Evolutionary conservation across 2,888 invertebrate species (phyloP), one percentile per base, ranked within the genome.

Genomic region (Agonopterix arenella): DNA sequence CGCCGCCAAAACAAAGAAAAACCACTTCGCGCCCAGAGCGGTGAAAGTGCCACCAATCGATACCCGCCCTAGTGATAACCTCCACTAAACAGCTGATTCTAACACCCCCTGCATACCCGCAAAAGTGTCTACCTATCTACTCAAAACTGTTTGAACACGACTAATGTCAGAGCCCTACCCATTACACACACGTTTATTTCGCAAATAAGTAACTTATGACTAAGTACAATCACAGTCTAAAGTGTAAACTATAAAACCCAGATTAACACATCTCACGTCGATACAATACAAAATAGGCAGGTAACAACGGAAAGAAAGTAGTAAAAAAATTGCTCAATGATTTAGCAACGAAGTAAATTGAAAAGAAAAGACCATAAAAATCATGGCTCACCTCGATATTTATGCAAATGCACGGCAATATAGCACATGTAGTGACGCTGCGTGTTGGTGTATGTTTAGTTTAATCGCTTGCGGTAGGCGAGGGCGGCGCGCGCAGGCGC

Each of bases 11-110:
- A 76, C 71, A 76, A 74, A 73, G 72, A 64, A 64, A 49, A 49
- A 53, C 61, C 60, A 70, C 70, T 64, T 67, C 73, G 62, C 68
- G 59, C 57, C 64, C 51, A 28, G n/a, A n/a, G 61, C 64, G 69
- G 80, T 66, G 75, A 81, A 84, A 83, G 75, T 76, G 69, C 62
- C 67, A 59, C 61, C 64, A 79, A 82, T 86, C 86, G 73, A 86
- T 84, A 83, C 50, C 59, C 61, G 62, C 68, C 66, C 58, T 62
- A 63, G 36, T 46, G 10, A 44, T 44, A 46, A 47, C 47, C 43
- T 43, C 42, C 44, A 8, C 11, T 8, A 11, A 49, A 49, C 52
- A 52, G 52, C 52, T 52, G 52, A 52, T 52, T 44, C 36, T 1
- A 1, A 36, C 28, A 40, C 40, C 40, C 40, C 9, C 40, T n/a